phyloP scores from a whole-genome alignment of 1,140 invertebrate species.

The Eumaeus atala region DNA sequence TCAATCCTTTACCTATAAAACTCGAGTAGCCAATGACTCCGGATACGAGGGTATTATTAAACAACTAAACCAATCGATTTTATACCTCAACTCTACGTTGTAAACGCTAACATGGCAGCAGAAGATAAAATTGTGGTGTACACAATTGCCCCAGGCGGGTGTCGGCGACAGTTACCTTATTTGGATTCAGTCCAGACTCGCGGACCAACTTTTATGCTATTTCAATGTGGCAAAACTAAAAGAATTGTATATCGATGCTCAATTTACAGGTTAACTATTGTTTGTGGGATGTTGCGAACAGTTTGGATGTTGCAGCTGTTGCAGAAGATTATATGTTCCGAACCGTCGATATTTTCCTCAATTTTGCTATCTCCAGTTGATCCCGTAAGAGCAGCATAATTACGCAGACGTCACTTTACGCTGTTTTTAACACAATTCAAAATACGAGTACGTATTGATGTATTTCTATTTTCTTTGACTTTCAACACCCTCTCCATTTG shows the following conservation, averaged over 20 bases:
- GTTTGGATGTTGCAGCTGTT: constrained; percentile 8
- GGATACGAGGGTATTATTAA: constrained; percentile 45
- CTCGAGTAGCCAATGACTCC: constrained; percentile 47
- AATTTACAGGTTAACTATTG: constrained; percentile 29
- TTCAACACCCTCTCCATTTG: too few species aligned
- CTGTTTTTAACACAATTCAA: too few species aligned
- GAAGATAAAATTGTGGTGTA: constrained; percentile 19
- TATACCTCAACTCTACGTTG: constrained; percentile 25
- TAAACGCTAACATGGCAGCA: constrained; percentile 22
- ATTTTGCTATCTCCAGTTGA: too few species aligned
- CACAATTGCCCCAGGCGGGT: constrained; percentile 41
- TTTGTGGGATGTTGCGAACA: constrained; percentile 7
- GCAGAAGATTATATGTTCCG: background rate
- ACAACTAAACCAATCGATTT: constrained; percentile 27
- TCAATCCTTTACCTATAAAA: constrained; percentile 57
- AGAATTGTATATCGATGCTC: constrained; percentile 38
- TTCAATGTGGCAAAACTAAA: constrained; percentile 65
- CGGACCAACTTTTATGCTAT: constrained; percentile 66
- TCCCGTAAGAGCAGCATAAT: too few species aligned
- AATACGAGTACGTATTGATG: too few species aligned
- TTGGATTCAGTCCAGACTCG: constrained; percentile 63
- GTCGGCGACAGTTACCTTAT: constrained; percentile 66
- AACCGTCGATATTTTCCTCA: too few species aligned
- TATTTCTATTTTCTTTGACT: too few species aligned
- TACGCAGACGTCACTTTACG: too few species aligned